Evolutionary conservation across 2,888 invertebrate species (phyloP).

Genomic region (Rhaphigaster nebulosa): DNA sequence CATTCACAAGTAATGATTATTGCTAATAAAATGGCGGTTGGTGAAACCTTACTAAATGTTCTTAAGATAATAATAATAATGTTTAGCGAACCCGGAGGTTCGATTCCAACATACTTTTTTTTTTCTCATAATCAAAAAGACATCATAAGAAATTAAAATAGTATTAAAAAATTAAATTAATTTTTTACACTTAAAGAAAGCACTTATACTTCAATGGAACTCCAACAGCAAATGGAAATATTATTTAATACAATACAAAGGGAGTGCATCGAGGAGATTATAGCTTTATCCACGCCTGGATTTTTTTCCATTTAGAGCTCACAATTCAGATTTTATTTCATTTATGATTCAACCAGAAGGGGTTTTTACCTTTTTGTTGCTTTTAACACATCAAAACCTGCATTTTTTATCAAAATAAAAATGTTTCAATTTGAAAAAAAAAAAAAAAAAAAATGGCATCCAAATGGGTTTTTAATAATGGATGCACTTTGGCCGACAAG

Average conservation of each 20-base stretch:
- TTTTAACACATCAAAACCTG: constrained; percentile 39
- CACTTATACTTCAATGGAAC: background rate
- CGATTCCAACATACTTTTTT: too few species aligned
- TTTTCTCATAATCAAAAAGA: too few species aligned
- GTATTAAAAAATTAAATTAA: background rate
- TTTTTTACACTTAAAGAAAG: background rate
- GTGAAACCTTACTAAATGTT: too few species aligned
- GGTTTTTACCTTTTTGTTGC: constrained; percentile 3
- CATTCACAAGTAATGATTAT: too few species aligned
- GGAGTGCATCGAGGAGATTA: constrained; percentile 50
- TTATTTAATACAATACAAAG: constrained; percentile 55
- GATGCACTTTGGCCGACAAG: background rate
- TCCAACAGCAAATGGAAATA: background rate
- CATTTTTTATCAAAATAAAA: constrained; percentile 53
- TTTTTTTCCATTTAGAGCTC: constrained; percentile 54
- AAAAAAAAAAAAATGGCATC: background rate
- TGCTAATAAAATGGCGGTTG: too few species aligned
- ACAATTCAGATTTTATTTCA: constrained; percentile 58
- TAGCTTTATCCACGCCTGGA: constrained; percentile 53
- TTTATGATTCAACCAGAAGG: constrained; percentile 48
- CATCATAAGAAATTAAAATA: too few species aligned
- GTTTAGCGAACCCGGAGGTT: too few species aligned
- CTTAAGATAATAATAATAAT: too few species aligned
- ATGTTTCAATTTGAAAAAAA: constrained; percentile 32
- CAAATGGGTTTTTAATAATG: constrained; percentile 41